These are phyloP conservation scores for rabbit (Oryctolagus cuniculus) DNA, from an alignment of 2,113 vertebrate genomes.

Conservation along the genomic window mOryCun1.1 NC_091438.1:36725501-36726000, in stretches of 20 bases:
- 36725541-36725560: slow-evolving; percentile 8
- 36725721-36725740: background rate
- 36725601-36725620: background rate
- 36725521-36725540: background rate
- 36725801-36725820: slow-evolving; percentile 24
- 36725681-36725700: slow-evolving; percentile 26
- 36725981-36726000: slow-evolving; percentile 30
- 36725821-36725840: background rate
- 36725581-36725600: background rate
- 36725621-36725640: background rate
- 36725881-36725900: background rate
- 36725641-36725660: slow-evolving; percentile 26
- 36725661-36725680: slow-evolving; percentile 20
- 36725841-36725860: background rate
- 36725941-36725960: background rate
- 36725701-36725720: background rate
- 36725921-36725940: background rate
- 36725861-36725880: background rate
- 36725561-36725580: background rate
- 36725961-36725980: background rate
- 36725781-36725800: slow-evolving; percentile 28
- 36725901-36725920: background rate
- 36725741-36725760: background rate
- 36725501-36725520: background rate
- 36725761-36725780: slow-evolving; percentile 3